Conservation (phyloP, 1,140 invertebrate species). For the Samia ricini region DNA sequence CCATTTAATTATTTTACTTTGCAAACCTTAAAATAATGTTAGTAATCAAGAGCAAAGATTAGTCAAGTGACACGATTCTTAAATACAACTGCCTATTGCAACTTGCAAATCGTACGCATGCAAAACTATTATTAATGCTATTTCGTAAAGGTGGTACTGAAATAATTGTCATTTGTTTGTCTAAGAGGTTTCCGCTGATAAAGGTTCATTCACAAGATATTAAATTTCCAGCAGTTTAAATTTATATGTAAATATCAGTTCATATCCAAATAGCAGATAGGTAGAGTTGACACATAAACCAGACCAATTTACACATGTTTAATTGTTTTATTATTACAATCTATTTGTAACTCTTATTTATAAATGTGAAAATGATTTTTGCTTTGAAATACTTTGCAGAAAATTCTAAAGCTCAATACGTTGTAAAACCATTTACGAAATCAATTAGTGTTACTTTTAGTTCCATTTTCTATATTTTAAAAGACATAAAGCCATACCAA, state of each 20-base stretch:
- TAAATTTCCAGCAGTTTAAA: background rate
- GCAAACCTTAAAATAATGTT: background rate
- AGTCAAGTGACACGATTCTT: background rate
- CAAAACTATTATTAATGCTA: conserved; percentile 3
- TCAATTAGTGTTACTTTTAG: no score
- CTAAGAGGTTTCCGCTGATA: background rate
- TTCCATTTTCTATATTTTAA: no score
- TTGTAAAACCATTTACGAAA: no score
- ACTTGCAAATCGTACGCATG: background rate
- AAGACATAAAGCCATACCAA: no score
- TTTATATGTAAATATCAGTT: no score
- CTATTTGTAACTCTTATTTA: no score
- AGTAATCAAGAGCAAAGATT: background rate
- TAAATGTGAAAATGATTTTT: background rate
- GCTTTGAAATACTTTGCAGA: background rate
- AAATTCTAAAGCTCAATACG: no score
- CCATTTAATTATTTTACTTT: background rate
- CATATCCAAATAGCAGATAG: no score
- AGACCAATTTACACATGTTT: no score
- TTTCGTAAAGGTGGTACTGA: background rate
- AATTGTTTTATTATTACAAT: no score
- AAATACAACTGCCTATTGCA: background rate
- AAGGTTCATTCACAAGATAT: background rate
- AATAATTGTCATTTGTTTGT: conserved; percentile 5
- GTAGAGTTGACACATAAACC: no score